Percentiles rank a stretch among this genome's conserved stretches.
Conservation (phyloP, 2,797 vertebrate species). For the Euphonia xanthogaster region DNA sequence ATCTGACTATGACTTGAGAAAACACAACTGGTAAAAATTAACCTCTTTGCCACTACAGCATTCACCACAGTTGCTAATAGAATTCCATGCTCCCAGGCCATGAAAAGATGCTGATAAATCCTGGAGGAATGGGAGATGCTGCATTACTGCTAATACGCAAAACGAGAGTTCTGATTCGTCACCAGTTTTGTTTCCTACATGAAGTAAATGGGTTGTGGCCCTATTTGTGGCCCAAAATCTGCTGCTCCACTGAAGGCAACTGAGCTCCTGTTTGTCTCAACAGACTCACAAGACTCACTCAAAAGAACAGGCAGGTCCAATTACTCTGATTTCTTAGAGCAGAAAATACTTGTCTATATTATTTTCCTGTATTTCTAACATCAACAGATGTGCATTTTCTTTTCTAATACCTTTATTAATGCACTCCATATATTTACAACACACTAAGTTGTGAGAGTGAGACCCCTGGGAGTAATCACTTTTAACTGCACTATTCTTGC, state of each 20-base stretch:
- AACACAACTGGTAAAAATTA: background rate
- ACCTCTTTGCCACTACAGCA: background rate
- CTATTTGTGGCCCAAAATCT: background rate
- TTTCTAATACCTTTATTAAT: conserved; percentile 41
- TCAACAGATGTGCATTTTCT: conserved; percentile 15
- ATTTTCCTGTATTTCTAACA: conserved; percentile 42
- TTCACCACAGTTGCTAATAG: background rate
- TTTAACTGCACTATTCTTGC: conserved; percentile 21
- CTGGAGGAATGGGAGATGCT: background rate
- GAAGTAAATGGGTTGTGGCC: background rate
- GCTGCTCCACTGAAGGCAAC: background rate
- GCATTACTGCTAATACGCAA: background rate
- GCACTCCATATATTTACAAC: conserved; percentile 41
- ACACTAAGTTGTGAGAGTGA: background rate
- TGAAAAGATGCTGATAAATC: background rate
- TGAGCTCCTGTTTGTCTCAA: conserved; percentile 7
- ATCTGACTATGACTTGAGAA: background rate
- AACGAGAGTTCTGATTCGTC: background rate
- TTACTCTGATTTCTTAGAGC: conserved; percentile 56
- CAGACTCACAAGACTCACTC: background rate
- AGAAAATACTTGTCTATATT: conserved; percentile 5
- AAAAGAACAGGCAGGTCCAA: background rate
- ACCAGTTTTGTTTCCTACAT: background rate
- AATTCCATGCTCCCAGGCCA: background rate
- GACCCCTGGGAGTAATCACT: conserved; percentile 24